phyloP scores from a whole-genome alignment of 2,113 vertebrate genomes.

The Trematomus loennbergii region DNA sequence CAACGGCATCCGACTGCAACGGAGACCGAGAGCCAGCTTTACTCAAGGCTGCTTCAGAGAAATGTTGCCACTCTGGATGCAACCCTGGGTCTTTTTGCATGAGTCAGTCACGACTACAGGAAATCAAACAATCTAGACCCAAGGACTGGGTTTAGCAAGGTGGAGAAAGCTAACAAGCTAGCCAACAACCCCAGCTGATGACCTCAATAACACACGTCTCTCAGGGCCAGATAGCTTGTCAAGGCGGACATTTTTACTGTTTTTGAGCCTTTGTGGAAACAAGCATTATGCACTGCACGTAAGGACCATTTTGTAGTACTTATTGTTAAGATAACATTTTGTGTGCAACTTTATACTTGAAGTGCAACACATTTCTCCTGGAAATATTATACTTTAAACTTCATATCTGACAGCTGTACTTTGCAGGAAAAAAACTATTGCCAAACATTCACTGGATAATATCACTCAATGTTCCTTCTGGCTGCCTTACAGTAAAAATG shows the following conservation, averaged over 20 bases:
- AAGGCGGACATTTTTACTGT: background rate
- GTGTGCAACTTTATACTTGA: background rate
- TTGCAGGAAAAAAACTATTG: background rate
- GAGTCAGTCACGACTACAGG: conserved; percentile 43
- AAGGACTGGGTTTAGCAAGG: background rate
- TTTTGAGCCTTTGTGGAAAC: background rate
- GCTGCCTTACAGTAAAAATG: no score
- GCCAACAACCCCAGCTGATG: background rate
- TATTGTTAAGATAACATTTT: background rate
- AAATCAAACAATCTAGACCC: conserved; percentile 31
- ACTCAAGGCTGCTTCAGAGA: conserved; percentile 60
- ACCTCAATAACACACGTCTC: background rate
- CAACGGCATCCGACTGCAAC: conserved; percentile 62
- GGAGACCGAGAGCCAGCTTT: conserved; percentile 43
- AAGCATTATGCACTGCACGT: background rate
- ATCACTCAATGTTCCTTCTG: no score
- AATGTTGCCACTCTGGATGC: conserved; percentile 26
- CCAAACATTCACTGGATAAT: background rate
- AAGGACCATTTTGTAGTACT: background rate
- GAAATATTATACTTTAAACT: background rate
- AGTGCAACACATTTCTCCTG: background rate
- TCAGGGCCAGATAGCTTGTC: background rate
- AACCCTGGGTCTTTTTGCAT: conserved; percentile 10
- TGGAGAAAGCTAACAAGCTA: background rate
- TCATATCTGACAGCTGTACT: background rate